Percentiles rank a stretch among this genome's conserved stretches.
phyloP scores from a whole-genome alignment of 2,888 invertebrate genomes.

The Julus scanicus region DNA sequence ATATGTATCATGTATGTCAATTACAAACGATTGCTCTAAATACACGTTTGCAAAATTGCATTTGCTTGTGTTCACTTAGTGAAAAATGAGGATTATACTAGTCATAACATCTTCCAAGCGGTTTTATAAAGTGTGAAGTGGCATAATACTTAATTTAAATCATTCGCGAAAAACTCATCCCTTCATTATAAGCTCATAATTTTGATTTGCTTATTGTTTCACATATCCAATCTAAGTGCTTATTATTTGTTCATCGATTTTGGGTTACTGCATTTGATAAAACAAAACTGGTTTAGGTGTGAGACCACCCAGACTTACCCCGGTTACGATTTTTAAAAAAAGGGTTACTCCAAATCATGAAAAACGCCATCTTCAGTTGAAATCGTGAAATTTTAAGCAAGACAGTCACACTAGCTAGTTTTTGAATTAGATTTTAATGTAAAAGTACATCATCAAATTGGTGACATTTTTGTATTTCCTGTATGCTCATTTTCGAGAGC shows the following conservation, averaged over 20 bases:
- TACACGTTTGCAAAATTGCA: no score
- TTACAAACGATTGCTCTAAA: no score
- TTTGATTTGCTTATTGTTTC: background rate
- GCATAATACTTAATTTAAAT: background rate
- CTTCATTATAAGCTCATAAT: background rate
- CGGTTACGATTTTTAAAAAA: background rate
- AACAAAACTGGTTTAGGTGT: background rate
- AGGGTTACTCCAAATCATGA: background rate
- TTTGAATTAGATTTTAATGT: no score
- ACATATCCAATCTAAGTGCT: background rate
- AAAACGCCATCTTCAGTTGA: no score
- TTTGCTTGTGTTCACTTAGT: no score
- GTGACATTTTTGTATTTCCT: no score
- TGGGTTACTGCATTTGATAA: background rate
- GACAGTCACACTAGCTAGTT: no score
- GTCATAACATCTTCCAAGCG: background rate
- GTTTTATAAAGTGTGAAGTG: conserved; percentile 4
- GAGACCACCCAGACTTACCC: background rate
- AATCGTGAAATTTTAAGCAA: no score
- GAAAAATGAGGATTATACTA: no score
- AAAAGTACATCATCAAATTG: no score
- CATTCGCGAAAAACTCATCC: background rate
- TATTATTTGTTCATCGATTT: background rate
- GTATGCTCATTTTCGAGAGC: background rate
- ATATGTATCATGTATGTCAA: no score